These are phyloP conservation scores for Ips typographus DNA, from an alignment of 1,140 invertebrate genomes.

Conservation along the genomic window DNA sequence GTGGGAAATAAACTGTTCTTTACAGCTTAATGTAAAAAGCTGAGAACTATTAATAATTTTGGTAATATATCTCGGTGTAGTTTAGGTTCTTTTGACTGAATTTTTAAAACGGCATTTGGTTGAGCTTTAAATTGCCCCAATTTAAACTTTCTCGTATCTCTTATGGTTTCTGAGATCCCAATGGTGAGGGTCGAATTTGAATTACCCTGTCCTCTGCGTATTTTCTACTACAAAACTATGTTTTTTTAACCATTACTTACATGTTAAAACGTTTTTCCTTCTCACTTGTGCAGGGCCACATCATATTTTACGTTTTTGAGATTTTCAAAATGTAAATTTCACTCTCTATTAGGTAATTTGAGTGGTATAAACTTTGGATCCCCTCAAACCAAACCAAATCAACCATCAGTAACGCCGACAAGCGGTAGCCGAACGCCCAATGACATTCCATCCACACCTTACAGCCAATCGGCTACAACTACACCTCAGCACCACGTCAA, in stretches of 20 bases:
- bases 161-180: no score
- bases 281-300: neutral
- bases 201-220: no score
- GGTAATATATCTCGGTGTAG: no score
- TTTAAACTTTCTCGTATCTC: no score
- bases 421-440: constrained; percentile 41
- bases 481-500: constrained; percentile 51
- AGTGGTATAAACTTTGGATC: constrained; percentile 32
- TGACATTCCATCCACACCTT: constrained; percentile 49
- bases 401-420: constrained; percentile 24
- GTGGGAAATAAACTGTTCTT: no score
- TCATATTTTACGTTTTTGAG: constrained; percentile 4
- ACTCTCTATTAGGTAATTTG: constrained; percentile 32
- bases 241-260: neutral
- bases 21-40: no score
- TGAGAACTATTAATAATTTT: no score
- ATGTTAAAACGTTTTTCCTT: neutral
- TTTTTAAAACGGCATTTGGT: no score
- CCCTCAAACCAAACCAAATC: constrained; percentile 6
- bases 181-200: no score
- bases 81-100: no score
- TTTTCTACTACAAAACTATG: no score
- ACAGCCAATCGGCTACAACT: constrained; percentile 50
- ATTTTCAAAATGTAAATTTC: constrained; percentile 16
- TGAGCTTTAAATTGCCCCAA: no score